Base-by-base conservation (phyloP, 2,888 invertebrate genomes). In the Plusia festucae region DNA sequence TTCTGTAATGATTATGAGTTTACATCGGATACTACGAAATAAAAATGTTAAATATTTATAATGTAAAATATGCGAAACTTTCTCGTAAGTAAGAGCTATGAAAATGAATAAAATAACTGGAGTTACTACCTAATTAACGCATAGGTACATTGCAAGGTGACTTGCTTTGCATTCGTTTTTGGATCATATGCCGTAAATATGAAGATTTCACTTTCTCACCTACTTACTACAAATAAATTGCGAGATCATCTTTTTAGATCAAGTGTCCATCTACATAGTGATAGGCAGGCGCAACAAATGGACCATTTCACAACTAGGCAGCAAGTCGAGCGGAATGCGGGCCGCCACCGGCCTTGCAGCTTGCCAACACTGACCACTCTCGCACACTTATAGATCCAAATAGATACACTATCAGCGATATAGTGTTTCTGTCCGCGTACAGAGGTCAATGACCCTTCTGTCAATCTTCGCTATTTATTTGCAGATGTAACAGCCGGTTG, bases 311-410 rank as follows among this genome's bases (percentile, higher is more conserved):
- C 91, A 93, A 93, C 84, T 82, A 76, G 78, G 65, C 76, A 83
- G 82, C 88, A 87, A 88, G 88, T 90, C 85, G 88, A 88, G 88
- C 86, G 94, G 94, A 94, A 93, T 93, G 93, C 92, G 90, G 92
- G 85, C 88, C 88, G 89, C 86, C 88, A 89, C 87, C 91, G 93
- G 92, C 93, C 93, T 93, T 93, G 94, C 90, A 88, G 90, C 91
- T 91, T 90, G 91, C 92, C 92, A 91, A 89, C 88, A 85, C 88
- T 92, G 93, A 91, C 93, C 92, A 93, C 92, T 92, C 91, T 89
- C 87, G 86, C 86, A 86, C 88, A 88, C 85, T 87, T 82, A 86
- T 82, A 90, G 83, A 88, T 88, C 86, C 82, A 86, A 88, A 87
- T 87, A 88, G 86, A 86, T 83, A 85, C 82, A 85, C 83, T 84